phyloP scores from a whole-genome alignment of 2,113 vertebrate species.

The Anthoscopus minutus region DNA sequence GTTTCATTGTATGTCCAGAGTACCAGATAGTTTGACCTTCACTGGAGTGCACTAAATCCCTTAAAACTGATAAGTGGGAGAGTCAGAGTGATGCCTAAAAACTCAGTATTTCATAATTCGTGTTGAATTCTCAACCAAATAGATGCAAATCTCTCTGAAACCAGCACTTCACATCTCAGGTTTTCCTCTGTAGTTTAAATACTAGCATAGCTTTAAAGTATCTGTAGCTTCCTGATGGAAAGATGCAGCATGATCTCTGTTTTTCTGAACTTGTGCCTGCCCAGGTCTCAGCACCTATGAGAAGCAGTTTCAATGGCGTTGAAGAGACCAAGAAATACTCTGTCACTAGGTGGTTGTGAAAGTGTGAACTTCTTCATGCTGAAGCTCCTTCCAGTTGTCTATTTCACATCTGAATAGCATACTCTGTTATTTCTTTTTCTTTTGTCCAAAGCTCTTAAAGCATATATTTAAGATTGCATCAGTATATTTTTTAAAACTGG shows the following conservation, averaged over 20 bases:
- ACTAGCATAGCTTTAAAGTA: neutral
- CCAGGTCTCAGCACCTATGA: neutral
- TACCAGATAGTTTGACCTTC: neutral
- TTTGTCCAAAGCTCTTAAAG: neutral
- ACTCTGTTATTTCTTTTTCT: neutral
- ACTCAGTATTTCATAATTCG: neutral
- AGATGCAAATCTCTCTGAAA: neutral
- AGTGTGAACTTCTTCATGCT: neutral
- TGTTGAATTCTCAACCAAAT: neutral
- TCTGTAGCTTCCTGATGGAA: neutral
- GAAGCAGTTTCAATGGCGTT: neutral
- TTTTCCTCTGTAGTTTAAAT: neutral
- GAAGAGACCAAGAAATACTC: neutral
- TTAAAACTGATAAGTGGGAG: neutral
- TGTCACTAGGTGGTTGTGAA: neutral
- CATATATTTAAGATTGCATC: neutral
- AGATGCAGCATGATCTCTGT: neutral
- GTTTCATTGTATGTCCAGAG: neutral
- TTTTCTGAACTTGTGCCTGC: neutral
- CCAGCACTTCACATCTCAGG: neutral
- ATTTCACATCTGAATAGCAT: neutral
- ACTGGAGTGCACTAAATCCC: neutral
- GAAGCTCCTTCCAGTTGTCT: neutral
- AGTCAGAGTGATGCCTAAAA: neutral
- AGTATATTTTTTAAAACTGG: neutral